phyloP scores from a whole-genome alignment of 1,140 invertebrate species.

The Drosophila serrata region DNA sequence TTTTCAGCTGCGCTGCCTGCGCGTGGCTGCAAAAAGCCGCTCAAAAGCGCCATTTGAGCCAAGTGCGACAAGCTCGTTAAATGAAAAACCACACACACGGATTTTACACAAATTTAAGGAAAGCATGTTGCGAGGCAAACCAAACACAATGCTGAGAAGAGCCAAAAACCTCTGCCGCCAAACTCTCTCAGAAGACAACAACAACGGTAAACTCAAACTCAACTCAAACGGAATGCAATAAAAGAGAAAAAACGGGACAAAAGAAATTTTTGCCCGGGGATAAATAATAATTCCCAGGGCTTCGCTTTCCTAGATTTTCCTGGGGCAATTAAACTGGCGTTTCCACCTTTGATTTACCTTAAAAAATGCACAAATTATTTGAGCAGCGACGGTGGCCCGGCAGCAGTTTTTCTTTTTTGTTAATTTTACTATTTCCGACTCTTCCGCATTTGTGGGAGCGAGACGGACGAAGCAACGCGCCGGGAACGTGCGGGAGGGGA shows the following conservation, averaged over 20 bases:
- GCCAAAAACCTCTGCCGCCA: background rate
- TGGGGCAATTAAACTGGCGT: conserved; percentile 40
- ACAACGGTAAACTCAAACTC: conserved; percentile 30
- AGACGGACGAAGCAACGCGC: conserved; percentile 27
- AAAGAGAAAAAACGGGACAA: conserved; percentile 34
- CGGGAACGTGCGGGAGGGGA: conserved; percentile 25
- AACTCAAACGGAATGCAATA: conserved; percentile 42
- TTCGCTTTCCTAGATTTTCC: conserved; percentile 28
- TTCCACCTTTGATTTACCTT: conserved; percentile 57
- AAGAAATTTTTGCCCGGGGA: conserved; percentile 40
- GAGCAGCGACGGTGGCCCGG: conserved; percentile 35
- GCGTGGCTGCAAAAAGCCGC: conserved; percentile 52
- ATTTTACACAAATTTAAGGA: conserved; percentile 21
- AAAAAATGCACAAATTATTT: conserved; percentile 57
- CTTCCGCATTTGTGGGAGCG: conserved; percentile 61
- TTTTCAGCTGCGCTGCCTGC: conserved; percentile 57
- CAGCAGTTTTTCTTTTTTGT: conserved; percentile 36
- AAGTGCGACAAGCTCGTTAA: conserved; percentile 10
- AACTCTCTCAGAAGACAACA: conserved; percentile 43
- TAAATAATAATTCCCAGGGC: conserved; percentile 53
- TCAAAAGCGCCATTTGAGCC: conserved; percentile 34
- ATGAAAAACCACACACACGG: conserved; percentile 8
- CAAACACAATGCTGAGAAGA: conserved; percentile 38
- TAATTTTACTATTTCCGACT: conserved; percentile 44
- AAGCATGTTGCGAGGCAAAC: conserved; percentile 20